Conservation (phyloP, 2,113 vertebrate genomes). For the Microcebus griseorufus region DNA sequence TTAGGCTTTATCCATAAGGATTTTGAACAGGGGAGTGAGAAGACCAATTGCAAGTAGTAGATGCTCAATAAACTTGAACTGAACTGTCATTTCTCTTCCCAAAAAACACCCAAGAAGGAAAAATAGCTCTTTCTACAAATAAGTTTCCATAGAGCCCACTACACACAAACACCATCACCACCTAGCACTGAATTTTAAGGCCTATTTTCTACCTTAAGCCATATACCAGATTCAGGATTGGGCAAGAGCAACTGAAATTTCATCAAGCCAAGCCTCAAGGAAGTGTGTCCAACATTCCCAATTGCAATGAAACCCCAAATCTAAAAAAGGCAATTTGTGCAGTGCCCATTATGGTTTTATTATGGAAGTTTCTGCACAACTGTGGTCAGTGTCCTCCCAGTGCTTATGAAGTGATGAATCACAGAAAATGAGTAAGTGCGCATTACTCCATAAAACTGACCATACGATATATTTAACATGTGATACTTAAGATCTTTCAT, state of each 20-base stretch:
- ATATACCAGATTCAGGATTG: constrained; percentile 10
- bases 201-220: constrained; percentile 25
- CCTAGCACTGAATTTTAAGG: not conserved
- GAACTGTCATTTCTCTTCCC: not conserved
- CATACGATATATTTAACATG: not conserved
- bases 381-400: constrained; percentile 68
- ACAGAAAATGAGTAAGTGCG: not conserved
- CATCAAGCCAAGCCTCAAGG: constrained; percentile 71
- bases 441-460: not conserved
- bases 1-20: not conserved
- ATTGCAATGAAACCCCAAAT: constrained; percentile 64
- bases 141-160: not conserved
- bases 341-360: constrained; percentile 55
- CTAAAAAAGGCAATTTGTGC: constrained; percentile 66
- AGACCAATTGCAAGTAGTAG: not conserved
- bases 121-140: not conserved
- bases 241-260: not conserved
- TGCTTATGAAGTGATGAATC: constrained; percentile 56
- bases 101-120: not conserved
- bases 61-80: not conserved
- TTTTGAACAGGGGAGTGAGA: not conserved
- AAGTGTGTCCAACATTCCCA: constrained; percentile 56
- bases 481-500: not conserved
- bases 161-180: not conserved
- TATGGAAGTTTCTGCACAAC: constrained; percentile 64